Percentiles rank a stretch among this genome's conserved stretches.
Evolutionary conservation across 2,113 vertebrate species (phyloP).

Genomic region (Sylvilagus bachmani): DNA sequence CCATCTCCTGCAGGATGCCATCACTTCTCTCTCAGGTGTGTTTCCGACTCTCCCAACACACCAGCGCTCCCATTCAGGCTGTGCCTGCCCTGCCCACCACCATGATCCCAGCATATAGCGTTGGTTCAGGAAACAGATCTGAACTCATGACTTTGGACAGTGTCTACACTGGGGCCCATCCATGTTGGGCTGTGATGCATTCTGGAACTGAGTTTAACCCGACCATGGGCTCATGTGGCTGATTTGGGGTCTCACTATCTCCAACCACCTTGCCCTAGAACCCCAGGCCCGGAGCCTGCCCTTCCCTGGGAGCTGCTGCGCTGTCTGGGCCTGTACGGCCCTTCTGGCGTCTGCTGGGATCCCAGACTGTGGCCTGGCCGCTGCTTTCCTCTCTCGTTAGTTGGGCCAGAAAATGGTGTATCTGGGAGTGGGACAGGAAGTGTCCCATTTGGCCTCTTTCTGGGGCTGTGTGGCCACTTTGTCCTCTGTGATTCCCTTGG

Average conservation of each 20-base stretch:
- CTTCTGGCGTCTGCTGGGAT: not conserved
- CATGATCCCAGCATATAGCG: fast-evolving
- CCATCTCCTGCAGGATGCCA: fast-evolving
- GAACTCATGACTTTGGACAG: not conserved
- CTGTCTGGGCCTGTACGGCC: fast-evolving
- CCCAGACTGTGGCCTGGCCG: fast-evolving
- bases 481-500: not conserved
- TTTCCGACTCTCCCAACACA: not conserved
- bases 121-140: not conserved
- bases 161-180: not conserved
- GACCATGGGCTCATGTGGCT: not conserved
- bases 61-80: fast-evolving
- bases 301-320: not conserved
- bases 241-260: not conserved
- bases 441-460: not conserved
- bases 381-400: not conserved
- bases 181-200: not conserved
- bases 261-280: not conserved
- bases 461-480: not conserved
- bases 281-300: not conserved
- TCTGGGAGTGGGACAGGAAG: not conserved
- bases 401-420: not conserved
- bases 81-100: fast-evolving
- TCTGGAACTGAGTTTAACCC: not conserved
- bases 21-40: fast-evolving